A percentile compares a stretch with the other conserved stretches of the same genome.
Evolutionary conservation across 1,140 invertebrate genomes (phyloP).

Genomic region (Panonychus citri): DNA sequence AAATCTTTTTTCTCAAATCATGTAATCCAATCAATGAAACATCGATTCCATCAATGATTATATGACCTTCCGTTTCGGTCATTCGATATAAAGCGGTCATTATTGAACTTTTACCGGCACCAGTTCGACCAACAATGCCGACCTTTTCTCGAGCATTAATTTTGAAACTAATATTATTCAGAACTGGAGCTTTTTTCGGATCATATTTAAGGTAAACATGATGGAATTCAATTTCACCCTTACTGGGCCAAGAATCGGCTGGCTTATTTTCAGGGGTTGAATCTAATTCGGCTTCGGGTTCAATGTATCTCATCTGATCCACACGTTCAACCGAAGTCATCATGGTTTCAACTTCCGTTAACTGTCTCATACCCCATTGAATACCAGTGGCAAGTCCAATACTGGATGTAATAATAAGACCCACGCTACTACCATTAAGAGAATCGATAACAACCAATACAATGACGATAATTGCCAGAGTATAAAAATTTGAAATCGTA

Average conservation of each 20-base stretch:
- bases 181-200: conserved; percentile 28
- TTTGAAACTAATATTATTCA: conserved; percentile 35
- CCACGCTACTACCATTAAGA: not conserved
- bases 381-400: conserved; percentile 50
- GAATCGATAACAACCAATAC: conserved; percentile 4
- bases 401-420: conserved; percentile 47
- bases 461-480: conserved; percentile 13
- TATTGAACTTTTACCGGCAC: conserved; percentile 23
- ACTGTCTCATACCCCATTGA: conserved; percentile 59
- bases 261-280: not conserved
- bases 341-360: conserved; percentile 38
- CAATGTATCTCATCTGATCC: conserved; percentile 28
- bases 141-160: conserved; percentile 21
- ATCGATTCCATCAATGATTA: conserved; percentile 25
- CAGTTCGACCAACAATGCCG: conserved; percentile 27
- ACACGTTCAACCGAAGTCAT: conserved; percentile 49
- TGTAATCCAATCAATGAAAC: conserved; percentile 26
- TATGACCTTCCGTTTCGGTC: conserved; percentile 17
- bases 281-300: conserved; percentile 13
- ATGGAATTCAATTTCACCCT: conserved; percentile 42
- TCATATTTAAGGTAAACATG: conserved; percentile 40
- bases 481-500: conserved; percentile 34
- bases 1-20: conserved; percentile 26
- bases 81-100: conserved; percentile 26
- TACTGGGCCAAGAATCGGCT: conserved; percentile 33